Evolutionary conservation across 2,888 invertebrate species (phyloP), one percentile per base, ranked within the genome.

Genomic region (Cataglyphis livida): DNA sequence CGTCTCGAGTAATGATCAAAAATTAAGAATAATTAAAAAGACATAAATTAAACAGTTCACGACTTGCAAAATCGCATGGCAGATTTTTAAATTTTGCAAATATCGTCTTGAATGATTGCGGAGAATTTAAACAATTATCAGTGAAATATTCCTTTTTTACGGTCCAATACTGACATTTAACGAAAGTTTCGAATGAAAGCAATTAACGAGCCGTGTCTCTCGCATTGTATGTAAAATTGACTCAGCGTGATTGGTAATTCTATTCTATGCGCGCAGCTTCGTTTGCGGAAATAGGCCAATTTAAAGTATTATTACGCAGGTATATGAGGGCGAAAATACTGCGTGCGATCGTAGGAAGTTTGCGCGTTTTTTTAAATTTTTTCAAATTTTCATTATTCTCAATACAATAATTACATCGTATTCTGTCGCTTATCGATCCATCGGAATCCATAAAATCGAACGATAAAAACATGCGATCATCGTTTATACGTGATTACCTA

Each of bases 291-390:
- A 28, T 32, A 28, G 28, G 74, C 48, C 74, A 68, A 68, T 76
- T 76, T 68, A 66, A 48, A 76, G 54, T 76, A 76, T 76, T 76
- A 76, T 54, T 68, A 54, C 76, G 41, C 32, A n/a, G 35, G 41
- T 25, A 73, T 74, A 73, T 81, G 51, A 73, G 79, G 38, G 10
- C 38, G 41, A 35, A 35, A 35, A 9, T 32, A 61, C 15, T 3
- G 28, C 32, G 57, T 44, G 54, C 62, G 74, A 35, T 25, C 35
- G 51, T 44, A 48, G 64, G 57, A 35, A 74, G 81, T 83, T 82
- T 51, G 51, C 51, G 48, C 75, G 83, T 64, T 87, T 84, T 81
- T 88, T 83, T 7, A n/a, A 87, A 83, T 81, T 28, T 28, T 28
- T 28, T 28, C 0, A 28, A 28, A 28, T 59, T 38, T 66, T 35